Evolutionary conservation across 1,140 invertebrate species (phyloP), one percentile per base, ranked within the genome.

Genomic region (Penaeus vannamei): DNA sequence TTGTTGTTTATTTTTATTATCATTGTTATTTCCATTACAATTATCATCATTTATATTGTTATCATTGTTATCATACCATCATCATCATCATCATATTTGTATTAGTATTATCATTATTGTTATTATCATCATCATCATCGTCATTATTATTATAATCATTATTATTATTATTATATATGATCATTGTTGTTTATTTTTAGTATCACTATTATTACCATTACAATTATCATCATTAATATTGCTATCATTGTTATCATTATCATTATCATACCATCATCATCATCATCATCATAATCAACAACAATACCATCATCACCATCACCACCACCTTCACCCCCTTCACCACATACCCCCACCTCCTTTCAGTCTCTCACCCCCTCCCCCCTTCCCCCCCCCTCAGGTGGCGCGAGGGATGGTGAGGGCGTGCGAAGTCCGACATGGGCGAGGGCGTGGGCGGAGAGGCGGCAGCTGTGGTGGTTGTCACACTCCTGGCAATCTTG

Each of bases 391-490:
- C 26, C 26, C 26, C 64, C 26, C 1, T 2, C 22, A 23, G 62
- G 46, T 29, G 62, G 23, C n/a, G 85, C 36, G 85, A 32, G n/a
- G n/a, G 61, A 66, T 32, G 83, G 22, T 85, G 83, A 66, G 23
- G n/a, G 26, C 64, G 77, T 17, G n/a, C 23, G 26, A 60, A 42
- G 4, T 53, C 61, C 36, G 85, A 20, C 29, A 59, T 77, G 69
- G 66, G n/a, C 32, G 82, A 26, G 32, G 64, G 26, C 19, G 85
- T 59, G 46, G 79, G 86, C 23, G 69, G 85, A 23, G 86, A 87
- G 86, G 79, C 86, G 17, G 86, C 86, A 23, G 86, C 86, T 17
- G 42, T 87, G 86, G 79, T 87, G 23, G 42, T 87, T 36, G 82
- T 87, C 80, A 83, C 86, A 12, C 14, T 87, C 17, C 80, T 87